Base-by-base conservation (phyloP, 2,113 vertebrate species). In the Ptilonorhynchus violaceus region DNA sequence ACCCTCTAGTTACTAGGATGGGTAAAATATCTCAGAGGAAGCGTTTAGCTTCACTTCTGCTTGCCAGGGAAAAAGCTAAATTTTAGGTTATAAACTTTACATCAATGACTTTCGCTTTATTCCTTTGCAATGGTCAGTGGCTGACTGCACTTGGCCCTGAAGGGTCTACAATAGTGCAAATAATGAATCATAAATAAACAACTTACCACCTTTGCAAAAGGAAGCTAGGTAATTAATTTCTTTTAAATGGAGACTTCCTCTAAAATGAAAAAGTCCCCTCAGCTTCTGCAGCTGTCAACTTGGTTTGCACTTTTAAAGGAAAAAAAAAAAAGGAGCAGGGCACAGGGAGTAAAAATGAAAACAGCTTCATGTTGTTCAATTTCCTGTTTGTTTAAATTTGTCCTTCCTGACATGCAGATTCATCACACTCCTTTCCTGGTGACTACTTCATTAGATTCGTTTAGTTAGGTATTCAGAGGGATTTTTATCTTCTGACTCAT, bases 401-500 rank as follows among this genome's bases (percentile, higher is more conserved):
- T 96, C 74, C 87, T 95, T 88, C 56, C 70, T 81, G 96, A 97
- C 83, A 92, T 70, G 85, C 90, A 94, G 97, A 97, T 98, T 98
- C 88, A 98, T 97, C 96, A 96, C 89, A 86, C 92, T 95, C 74
- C 86, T 96, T 96, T 97, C 89, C 90, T 93, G 52, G 89, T 97
- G 97, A 98, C 97, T 98, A 73, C 96, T 97, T 98, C 97, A 98
- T 98, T 98, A 97, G 95, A 97, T 98, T 98, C 98, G 93, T 97
- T 97, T 95, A 96, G 88, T 97, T 80, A 95, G 97, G 88, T 97
- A 97, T 98, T 98, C 96, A 95, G 95, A 91, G 93, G 98, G 97
- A 98, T 98, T 98, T 98, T 98, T 96, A 94, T 97, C 95, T 97
- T 98, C 96, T 98, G 98, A 98, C 97, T 98, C 98, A 98, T 97